These are phyloP conservation scores for Thamnophis sirtalis DNA, from an alignment of 2,113 vertebrate genomes.

Conservation along the genomic window DNA sequence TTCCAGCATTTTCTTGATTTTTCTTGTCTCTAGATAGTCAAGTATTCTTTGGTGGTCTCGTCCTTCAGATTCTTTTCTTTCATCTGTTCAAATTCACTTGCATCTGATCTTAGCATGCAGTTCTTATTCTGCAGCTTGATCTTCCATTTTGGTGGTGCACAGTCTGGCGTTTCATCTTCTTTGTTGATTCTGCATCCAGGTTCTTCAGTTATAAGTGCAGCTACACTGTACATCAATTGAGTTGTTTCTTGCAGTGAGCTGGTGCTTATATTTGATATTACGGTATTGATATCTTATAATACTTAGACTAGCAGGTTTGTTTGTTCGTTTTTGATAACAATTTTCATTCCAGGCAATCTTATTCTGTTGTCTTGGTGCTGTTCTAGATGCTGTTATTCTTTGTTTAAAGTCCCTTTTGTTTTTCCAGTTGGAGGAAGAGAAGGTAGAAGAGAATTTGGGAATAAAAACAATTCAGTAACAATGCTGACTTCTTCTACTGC, in stretches of 20 bases:
- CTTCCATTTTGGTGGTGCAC: background rate
- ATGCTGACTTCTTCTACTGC: background rate
- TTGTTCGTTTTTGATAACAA: background rate
- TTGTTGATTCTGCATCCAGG: background rate
- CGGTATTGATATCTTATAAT: background rate
- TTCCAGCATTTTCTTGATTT: background rate
- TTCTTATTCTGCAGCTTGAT: background rate
- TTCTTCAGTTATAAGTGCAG: background rate
- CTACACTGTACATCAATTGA: background rate
- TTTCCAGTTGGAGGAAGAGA: background rate
- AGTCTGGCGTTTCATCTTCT: background rate
- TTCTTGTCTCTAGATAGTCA: background rate
- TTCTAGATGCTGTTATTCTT: background rate
- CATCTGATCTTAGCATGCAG: background rate
- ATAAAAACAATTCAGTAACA: background rate
- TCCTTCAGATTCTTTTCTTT: background rate
- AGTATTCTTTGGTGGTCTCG: background rate
- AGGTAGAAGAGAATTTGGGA: background rate
- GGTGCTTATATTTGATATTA: background rate
- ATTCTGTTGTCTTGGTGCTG: background rate
- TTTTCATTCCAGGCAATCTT: background rate
- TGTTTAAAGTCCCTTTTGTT: background rate
- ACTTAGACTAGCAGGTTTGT: background rate
- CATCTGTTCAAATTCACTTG: background rate
- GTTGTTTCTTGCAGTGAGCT: background rate